Conservation (phyloP, 2,797 vertebrate species). For the Petrocephalus sullivani region DNA sequence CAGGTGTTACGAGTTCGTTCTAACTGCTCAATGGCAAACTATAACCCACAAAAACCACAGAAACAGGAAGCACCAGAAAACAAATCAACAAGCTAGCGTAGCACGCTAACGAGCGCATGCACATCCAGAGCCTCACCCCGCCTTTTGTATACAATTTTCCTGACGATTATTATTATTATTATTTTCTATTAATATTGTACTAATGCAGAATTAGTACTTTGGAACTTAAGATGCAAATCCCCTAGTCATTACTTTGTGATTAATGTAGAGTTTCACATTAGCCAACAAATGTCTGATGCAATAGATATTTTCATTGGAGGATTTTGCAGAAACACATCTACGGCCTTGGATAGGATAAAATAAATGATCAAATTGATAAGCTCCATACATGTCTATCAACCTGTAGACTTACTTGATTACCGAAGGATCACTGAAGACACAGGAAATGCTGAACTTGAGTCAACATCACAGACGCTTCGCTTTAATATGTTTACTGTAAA, state of each 20-base stretch:
- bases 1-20: neutral
- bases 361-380: neutral
- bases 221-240: neutral
- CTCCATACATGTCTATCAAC: neutral
- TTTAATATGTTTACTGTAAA: neutral
- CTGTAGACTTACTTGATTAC: neutral
- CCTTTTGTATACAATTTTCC: neutral
- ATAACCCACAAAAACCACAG: slow-evolving; percentile 16
- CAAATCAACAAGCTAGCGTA: slow-evolving; percentile 12
- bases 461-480: neutral
- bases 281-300: neutral
- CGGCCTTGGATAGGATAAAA: neutral
- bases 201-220: neutral
- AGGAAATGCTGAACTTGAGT: neutral
- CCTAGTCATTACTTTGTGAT: neutral
- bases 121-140: neutral
- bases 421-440: neutral
- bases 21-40: neutral
- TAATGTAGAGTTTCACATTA: neutral
- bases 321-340: neutral
- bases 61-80: slow-evolving; percentile 3
- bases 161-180: neutral
- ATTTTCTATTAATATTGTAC: neutral
- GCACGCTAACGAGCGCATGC: neutral
- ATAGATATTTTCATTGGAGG: neutral